Conservation (phyloP, 2,797 vertebrate genomes). For the Euthynnus affinis region DNA sequence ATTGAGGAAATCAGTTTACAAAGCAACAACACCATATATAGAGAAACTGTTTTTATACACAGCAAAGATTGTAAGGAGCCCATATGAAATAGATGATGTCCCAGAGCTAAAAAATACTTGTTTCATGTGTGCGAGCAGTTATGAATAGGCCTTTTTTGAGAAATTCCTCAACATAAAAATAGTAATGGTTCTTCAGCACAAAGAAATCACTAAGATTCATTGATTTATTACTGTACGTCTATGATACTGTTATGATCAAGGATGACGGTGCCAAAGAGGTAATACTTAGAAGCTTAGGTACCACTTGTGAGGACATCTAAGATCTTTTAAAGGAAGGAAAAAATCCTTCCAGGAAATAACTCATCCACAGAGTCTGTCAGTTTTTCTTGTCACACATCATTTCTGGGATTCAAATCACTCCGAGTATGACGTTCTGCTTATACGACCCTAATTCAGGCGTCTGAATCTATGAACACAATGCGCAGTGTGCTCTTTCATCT, state of each 20-base stretch:
- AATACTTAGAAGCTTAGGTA: constrained; percentile 7
- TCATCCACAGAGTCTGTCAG: constrained; percentile 5
- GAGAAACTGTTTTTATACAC: constrained; percentile 4
- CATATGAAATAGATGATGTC: constrained; percentile 30
- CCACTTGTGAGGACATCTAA: background rate
- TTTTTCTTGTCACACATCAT: constrained; percentile 35
- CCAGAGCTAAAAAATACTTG: constrained; percentile 10
- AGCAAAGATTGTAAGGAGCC: background rate
- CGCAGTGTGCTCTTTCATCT: constrained; percentile 54
- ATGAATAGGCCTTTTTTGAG: background rate
- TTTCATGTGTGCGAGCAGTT: background rate
- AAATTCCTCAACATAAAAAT: constrained; percentile 10
- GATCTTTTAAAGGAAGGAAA: background rate
- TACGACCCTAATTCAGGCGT: constrained; percentile 38
- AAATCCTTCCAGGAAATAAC: constrained; percentile 33
- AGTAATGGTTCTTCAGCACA: constrained; percentile 9
- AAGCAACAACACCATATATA: constrained; percentile 6
- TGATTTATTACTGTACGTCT: constrained; percentile 39
- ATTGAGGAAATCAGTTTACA: constrained; percentile 1
- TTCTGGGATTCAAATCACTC: constrained; percentile 34
- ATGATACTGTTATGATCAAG: constrained; percentile 9
- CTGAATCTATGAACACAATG: constrained; percentile 50
- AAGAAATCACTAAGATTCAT: constrained; percentile 32
- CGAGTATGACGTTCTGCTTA: constrained; percentile 38
- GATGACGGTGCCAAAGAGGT: constrained; percentile 4